These are phyloP conservation scores for Plecturocebus donacophilus DNA, from an alignment of 2,113 vertebrate species.

Conservation along the genomic window DNA sequence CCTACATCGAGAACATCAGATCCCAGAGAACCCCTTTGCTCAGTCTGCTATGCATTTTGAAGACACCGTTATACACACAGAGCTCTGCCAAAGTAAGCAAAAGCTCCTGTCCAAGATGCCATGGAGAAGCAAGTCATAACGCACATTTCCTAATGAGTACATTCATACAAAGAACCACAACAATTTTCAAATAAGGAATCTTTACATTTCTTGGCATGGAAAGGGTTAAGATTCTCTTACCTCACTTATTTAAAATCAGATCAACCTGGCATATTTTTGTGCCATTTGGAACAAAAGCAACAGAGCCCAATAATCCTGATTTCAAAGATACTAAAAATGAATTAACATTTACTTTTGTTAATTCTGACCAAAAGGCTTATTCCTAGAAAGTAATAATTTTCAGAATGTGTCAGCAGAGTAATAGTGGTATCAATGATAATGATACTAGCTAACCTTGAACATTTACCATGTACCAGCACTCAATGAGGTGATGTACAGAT, in stretches of 20 bases:
- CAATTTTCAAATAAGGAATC: neutral
- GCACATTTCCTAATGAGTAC: neutral
- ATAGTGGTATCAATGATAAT: neutral
- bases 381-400: neutral
- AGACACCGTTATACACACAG: neutral
- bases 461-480: neutral
- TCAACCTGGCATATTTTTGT: neutral
- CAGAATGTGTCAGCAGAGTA: neutral
- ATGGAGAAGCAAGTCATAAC: neutral
- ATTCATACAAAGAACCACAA: neutral
- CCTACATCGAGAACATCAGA: neutral
- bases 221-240: neutral
- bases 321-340: neutral
- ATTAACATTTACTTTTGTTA: neutral
- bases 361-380: neutral
- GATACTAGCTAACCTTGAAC: neutral
- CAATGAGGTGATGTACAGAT: neutral
- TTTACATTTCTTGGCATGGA: neutral
- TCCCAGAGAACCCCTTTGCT: neutral
- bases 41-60: neutral
- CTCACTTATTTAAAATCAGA: neutral
- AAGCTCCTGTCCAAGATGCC: neutral
- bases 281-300: neutral
- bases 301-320: neutral
- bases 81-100: neutral